These are phyloP conservation scores for Perognathus longimembris DNA, from an alignment of 2,113 vertebrate genomes.

Conservation along the genomic window DNA sequence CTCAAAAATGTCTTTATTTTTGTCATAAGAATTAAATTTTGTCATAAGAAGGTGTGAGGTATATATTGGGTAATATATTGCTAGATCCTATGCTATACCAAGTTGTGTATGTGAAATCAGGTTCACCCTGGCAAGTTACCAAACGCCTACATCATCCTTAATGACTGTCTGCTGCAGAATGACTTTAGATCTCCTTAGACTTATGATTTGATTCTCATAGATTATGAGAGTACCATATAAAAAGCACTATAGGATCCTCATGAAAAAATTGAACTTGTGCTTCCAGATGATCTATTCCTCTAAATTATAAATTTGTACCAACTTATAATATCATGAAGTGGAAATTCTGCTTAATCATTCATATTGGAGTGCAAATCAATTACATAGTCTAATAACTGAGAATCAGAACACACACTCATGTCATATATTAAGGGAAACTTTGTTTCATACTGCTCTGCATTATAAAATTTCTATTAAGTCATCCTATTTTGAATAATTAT, in stretches of 20 bases:
- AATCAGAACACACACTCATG: neutral
- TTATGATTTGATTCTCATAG: constrained; percentile 75
- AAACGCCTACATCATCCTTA: constrained; percentile 83
- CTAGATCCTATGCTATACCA: constrained; percentile 36
- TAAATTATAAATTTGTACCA: neutral
- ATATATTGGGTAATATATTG: neutral
- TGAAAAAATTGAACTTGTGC: constrained; percentile 41
- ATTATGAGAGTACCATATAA: neutral
- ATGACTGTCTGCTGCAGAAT: constrained; percentile 85
- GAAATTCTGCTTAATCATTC: constrained; percentile 33
- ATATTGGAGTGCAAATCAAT: constrained; percentile 1
- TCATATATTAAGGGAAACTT: neutral
- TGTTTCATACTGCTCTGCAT: neutral
- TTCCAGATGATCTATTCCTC: neutral
- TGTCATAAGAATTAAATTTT: constrained; percentile 48
- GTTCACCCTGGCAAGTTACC: constrained; percentile 78
- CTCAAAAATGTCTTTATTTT: constrained; percentile 49
- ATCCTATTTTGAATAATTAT: neutral
- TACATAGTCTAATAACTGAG: neutral
- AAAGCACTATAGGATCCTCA: constrained; percentile 52
- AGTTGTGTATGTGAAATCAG: constrained; percentile 69
- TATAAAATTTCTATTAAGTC: constrained; percentile 21
- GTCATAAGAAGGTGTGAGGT: constrained; percentile 45
- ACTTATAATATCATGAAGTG: neutral
- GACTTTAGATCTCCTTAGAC: constrained; percentile 77